phyloP scores from a whole-genome alignment of 2,797 vertebrate genomes.

The Stomatorhinus walkeri region DNA sequence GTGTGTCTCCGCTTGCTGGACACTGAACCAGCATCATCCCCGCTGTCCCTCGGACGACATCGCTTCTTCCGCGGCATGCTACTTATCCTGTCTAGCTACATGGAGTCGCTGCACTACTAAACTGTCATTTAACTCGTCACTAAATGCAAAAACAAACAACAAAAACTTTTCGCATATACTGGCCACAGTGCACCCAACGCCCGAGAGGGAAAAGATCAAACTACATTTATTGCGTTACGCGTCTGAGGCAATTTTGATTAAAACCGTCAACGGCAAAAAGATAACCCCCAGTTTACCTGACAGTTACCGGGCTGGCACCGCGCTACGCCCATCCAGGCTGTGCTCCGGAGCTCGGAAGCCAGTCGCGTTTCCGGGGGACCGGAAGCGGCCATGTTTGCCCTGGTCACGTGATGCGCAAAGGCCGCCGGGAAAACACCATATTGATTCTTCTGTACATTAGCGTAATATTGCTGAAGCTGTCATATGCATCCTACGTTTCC shows the following conservation, averaged over 20 bases:
- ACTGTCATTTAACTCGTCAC: not conserved
- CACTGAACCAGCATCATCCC: constrained; percentile 29
- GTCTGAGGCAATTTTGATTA: not conserved
- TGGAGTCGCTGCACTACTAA: not conserved
- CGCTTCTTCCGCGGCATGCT: constrained; percentile 54
- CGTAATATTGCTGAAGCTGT: not conserved
- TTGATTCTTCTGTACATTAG: not conserved
- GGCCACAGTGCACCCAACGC: not conserved
- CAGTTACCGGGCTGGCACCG: not conserved
- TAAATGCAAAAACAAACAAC: not conserved
- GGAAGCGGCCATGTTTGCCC: constrained; percentile 18
- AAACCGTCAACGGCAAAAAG: not conserved
- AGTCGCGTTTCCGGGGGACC: not conserved
- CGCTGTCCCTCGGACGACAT: constrained; percentile 2
- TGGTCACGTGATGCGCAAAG: constrained; percentile 32
- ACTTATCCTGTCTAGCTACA: not conserved
- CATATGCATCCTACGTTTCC: not conserved
- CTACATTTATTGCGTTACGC: not conserved
- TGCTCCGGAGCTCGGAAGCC: not conserved
- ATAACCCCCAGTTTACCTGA: not conserved
- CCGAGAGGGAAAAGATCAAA: not conserved
- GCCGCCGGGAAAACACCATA: not conserved
- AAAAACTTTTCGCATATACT: not conserved
- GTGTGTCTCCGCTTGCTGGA: constrained; percentile 27
- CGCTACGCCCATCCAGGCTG: not conserved